phyloP scores from a whole-genome alignment of 2,888 invertebrate genomes.

The Nemoura dubitans region DNA sequence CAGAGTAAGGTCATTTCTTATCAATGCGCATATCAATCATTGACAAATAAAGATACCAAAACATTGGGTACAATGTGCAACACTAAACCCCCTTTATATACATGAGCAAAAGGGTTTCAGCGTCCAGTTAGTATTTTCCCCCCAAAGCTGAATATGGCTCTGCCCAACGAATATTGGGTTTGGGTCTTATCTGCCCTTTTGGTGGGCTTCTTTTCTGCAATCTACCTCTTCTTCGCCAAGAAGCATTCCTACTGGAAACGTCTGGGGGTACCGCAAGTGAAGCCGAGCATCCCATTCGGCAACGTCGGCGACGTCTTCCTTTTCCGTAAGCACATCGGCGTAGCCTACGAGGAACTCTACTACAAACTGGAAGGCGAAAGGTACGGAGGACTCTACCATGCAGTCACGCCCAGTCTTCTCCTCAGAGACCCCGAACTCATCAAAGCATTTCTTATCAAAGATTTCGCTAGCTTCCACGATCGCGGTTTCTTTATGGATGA shows the following conservation, averaged over 20 bases:
- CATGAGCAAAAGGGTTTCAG: too few relatives aligned
- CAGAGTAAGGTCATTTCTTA: too few relatives aligned
- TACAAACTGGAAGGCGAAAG: not conserved
- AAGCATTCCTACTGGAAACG: conserved; percentile 21
- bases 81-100: too few relatives aligned
- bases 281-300: conserved; percentile 31
- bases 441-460: conserved; percentile 41
- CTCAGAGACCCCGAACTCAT: conserved; percentile 42
- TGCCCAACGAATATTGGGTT: too few relatives aligned
- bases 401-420: conserved; percentile 31
- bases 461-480: conserved; percentile 43
- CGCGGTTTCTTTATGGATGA: conserved; percentile 34
- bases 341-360: not conserved
- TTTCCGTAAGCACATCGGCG: not conserved
- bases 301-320: conserved; percentile 9
- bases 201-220: too few relatives aligned
- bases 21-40: too few relatives aligned
- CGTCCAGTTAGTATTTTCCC: too few relatives aligned
- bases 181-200: too few relatives aligned
- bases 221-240: not conserved
- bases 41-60: too few relatives aligned
- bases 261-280: not conserved
- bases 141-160: too few relatives aligned
- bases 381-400: conserved; percentile 39
- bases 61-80: too few relatives aligned